Base-by-base conservation (phyloP, 2,888 invertebrate species). In the Drosophila multiciliata region DNA sequence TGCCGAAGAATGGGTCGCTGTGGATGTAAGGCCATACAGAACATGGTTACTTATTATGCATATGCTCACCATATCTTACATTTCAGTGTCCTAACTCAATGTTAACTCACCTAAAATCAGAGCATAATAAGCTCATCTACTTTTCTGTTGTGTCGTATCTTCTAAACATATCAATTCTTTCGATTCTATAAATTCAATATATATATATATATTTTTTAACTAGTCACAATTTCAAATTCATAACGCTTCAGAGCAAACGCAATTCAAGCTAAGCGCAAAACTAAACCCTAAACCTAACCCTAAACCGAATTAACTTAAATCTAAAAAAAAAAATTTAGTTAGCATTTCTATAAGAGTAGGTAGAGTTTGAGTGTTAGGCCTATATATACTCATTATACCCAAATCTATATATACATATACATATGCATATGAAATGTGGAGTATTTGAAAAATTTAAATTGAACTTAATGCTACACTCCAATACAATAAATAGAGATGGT, bases 1-100 rank as follows among this genome's bases (percentile, higher is more conserved):
- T 94, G 96, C 95, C 90, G 98, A 98, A 94, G 98, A 98, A 95
- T 96, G 96, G 95, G 87, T 87, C 76, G 94, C 95, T 92, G 97
- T 97, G 91, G 97, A 97, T 94, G 97, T 97, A 96, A 96, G 96
- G 87, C 88, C 90, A 90, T 87, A 89, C 87, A 87, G 77, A 68
- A 87, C 90, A 85, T 89, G 90, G 87, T 90, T 87, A 80, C 89
- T 79, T 87, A 76, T 79, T 87, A 76, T 89, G 59, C 66, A 65
- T 73, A 54, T 63, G 58, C 78, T 77, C 75, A 85, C 82, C 59
- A 55, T 48, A 55, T 55, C 29, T 57, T 11, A 42, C 29, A 54
- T 55, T 60, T 60, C 68, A 66, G 52, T 78, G 68, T 70, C 63
- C 67, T 73, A 68, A 48, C 64, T 62, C 40, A 54, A 59, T 49